These are phyloP conservation scores for Saxicola maurus DNA, from an alignment of 2,797 vertebrate species.

Conservation along the genomic window DNA sequence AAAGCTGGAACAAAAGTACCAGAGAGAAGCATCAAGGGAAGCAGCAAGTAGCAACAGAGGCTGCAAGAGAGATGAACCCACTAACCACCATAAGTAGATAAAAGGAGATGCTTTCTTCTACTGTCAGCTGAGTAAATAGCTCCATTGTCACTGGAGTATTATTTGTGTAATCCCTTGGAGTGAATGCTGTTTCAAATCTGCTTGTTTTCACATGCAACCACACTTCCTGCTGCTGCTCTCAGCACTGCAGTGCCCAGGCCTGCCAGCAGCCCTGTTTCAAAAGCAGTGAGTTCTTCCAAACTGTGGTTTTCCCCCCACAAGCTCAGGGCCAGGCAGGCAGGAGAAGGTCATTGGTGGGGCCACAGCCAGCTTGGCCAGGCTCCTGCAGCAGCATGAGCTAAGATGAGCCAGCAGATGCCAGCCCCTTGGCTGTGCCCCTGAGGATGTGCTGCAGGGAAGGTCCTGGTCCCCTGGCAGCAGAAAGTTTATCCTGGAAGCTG, in stretches of 20 bases:
- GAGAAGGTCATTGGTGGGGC: neutral
- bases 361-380: rapidly evolving
- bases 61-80: neutral
- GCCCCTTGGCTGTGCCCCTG: neutral
- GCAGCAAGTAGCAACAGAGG: slow-evolving; percentile 21
- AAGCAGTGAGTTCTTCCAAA: neutral
- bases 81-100: slow-evolving; percentile 28
- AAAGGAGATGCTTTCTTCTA: slow-evolving; percentile 48
- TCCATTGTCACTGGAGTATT: slow-evolving; percentile 38
- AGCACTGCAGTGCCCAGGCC: neutral
- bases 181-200: slow-evolving; percentile 42
- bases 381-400: neutral
- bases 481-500: neutral
- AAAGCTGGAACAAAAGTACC: neutral
- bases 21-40: neutral
- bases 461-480: neutral
- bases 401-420: neutral
- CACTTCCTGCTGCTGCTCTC: slow-evolving; percentile 44
- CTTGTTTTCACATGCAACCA: slow-evolving; percentile 50
- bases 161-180: slow-evolving; percentile 50
- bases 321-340: neutral
- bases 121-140: slow-evolving; percentile 39
- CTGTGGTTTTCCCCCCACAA: neutral
- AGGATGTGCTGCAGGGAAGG: neutral
- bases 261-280: neutral